Base-by-base conservation (phyloP, 2,113 vertebrate genomes). In the Rhipidura dahli region DNA sequence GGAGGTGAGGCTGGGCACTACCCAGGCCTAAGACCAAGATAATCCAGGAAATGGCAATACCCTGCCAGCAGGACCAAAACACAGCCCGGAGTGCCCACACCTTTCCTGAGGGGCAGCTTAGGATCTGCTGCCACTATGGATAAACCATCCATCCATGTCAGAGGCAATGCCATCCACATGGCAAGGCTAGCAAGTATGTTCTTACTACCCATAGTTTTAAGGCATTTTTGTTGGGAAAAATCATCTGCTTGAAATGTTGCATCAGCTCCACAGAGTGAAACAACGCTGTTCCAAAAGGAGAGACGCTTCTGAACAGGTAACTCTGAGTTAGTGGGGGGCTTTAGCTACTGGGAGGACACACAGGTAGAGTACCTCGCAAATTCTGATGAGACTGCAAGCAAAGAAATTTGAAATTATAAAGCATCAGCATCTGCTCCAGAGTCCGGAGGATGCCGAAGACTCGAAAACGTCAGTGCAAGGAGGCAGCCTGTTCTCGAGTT, bases 401-500 rank as follows among this genome's bases (percentile, higher is more conserved):
- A 56, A 5, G 20, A 69, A 47, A 76, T 33, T 16, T 27, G 8
- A 54, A 69, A 69, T 42, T 23, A 49, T 7, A 40, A 69, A 15
- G 47, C 26, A 49, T 14, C 15, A 2, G 63, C 44, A 35, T 8
- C 71, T 47, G 33, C 44, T 80, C 53, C 49, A n/a, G 63, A n/a
- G 35, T 4, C n/a, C 3, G 0, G 27, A n/a, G 3, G 53, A 24
- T 11, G 45, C 28, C n/a, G 31, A 19, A 47, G 39, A 10, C 35
- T 56, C 1, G 2, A n/a, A 24, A 69, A 26, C 1, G 1, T 12
- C 70, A n/a, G 1, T 11, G 31, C n/a, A 26, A 27, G 9, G 11
- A 17, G 11, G 9, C 18, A 37, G 56, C 18, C 16, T 12, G 10
- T 70, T 27, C 28, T n/a, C 8, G 19, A 53, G 31, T 9, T n/a